Conservation (phyloP, 2,113 vertebrate species). For the Spermophilus dauricus region DNA sequence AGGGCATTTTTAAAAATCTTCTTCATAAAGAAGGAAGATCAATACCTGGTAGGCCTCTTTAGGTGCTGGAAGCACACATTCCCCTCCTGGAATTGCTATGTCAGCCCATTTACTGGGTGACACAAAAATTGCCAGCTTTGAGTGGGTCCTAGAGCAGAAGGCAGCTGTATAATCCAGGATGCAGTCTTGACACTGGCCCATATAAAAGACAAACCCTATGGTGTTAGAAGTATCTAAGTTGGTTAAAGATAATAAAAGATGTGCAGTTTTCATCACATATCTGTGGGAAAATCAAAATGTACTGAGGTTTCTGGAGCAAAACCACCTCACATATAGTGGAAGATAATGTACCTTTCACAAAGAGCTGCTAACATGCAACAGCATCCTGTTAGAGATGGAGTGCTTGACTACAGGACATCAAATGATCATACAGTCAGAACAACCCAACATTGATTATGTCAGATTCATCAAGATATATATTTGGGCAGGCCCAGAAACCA, state of each 20-base stretch:
- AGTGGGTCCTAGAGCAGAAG: neutral
- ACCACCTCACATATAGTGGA: neutral
- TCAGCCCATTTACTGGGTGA: neutral
- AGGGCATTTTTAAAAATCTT: neutral
- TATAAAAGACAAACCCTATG: neutral
- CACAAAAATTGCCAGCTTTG: conserved; percentile 22
- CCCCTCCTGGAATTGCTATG: conserved; percentile 50
- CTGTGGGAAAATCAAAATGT: neutral
- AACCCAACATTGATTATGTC: neutral
- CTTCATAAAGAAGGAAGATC: neutral
- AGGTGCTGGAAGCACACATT: conserved; percentile 49
- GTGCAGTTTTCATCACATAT: conserved; percentile 17
- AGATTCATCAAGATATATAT: neutral
- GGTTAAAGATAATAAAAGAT: neutral
- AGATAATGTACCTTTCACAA: conserved; percentile 12
- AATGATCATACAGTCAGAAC: neutral
- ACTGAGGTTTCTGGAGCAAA: conserved; percentile 42
- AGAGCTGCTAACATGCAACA: neutral
- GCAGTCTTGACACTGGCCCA: neutral
- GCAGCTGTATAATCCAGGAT: neutral
- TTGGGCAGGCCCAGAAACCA: neutral
- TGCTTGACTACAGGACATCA: neutral
- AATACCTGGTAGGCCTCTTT: neutral
- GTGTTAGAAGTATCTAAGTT: neutral
- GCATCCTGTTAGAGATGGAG: conserved; percentile 1